Evolutionary conservation across 2,888 invertebrate species (phyloP), one percentile per base, ranked within the genome.

Genomic region (Neria commutata): DNA sequence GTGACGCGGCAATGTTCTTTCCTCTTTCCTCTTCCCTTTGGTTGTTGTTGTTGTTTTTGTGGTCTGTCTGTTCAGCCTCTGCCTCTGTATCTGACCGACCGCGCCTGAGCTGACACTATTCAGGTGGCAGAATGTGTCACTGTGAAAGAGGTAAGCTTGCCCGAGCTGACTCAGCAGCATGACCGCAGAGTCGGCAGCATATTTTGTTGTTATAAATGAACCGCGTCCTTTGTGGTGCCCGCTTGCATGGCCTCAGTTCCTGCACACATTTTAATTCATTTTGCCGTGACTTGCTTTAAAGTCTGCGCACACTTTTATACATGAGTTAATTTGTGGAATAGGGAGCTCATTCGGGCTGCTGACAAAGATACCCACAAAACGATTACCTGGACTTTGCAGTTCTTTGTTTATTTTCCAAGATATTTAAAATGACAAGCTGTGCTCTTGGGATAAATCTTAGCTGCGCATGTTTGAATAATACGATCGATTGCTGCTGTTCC

Each of bases 71-170:
- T 6, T 29, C 11, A 29, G 11, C 29, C 29, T 29, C 29, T 29
- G 29, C 6, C 11, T 8, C 6, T 11, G 11, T 11, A 8, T 29
- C 11, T 6, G 6, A 29, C 29, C 29, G 29, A 8, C 11, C 11
- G 11, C 6, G 29, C 6, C 29, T 6, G 29, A 29, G 29, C n/a
- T n/a, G n/a, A n/a, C n/a, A n/a, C n/a, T n/a, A n/a, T n/a, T n/a
- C n/a, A n/a, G n/a, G n/a, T n/a, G n/a, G n/a, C n/a, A n/a, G n/a
- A n/a, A n/a, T n/a, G n/a, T n/a, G n/a, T n/a, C n/a, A 4, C 19
- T 19, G 11, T 47, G 47, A 23, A 47, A 47, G 24, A 47, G 47
- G 47, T 47, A 47, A 16, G 23, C 47, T 24, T 21, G 4, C 47
- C 10, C 1, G 21, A 14, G 14, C 24, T 46, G 19, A 17, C 23